Percentiles rank a stretch among this genome's conserved stretches.
Conservation (phyloP, 2,888 invertebrate genomes). For the Eupithecia insigniata region DNA sequence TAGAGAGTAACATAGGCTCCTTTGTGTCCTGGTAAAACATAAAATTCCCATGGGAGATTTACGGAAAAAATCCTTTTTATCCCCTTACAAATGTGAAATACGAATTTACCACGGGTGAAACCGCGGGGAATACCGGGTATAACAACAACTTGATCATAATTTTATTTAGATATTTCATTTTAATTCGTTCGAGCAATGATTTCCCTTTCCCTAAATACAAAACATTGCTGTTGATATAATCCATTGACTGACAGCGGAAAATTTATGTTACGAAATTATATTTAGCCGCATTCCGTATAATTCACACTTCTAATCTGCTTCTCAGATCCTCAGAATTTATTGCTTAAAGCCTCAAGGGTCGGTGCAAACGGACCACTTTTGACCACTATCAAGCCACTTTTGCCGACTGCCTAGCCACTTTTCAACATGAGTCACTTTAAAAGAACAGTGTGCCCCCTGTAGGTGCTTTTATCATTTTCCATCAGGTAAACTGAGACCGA, state of each 20-base stretch:
- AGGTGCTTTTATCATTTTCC: too few species aligned
- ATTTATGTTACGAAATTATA: conserved; percentile 28
- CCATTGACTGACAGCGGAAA: conserved; percentile 17
- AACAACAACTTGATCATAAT: conserved; percentile 3
- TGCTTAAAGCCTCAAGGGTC: conserved; percentile 24
- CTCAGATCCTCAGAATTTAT: conserved; percentile 44
- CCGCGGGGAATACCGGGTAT: too few species aligned
- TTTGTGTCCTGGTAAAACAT: too few species aligned
- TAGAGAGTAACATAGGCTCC: too few species aligned
- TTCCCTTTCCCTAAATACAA: conserved; percentile 2
- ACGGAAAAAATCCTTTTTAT: too few species aligned
- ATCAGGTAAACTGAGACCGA: too few species aligned
- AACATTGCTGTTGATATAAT: conserved; percentile 22
- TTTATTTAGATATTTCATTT: conserved; percentile 15
- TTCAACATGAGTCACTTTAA: background rate
- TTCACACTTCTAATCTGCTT: conserved; percentile 38
- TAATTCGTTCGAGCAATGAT: conserved; percentile 7
- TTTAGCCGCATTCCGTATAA: conserved; percentile 32
- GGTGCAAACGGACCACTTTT: background rate
- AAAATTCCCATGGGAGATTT: too few species aligned
- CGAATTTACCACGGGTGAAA: too few species aligned
- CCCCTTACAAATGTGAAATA: too few species aligned
- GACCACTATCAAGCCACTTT: background rate
- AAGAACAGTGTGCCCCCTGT: too few species aligned
- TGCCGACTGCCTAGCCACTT: background rate